A percentile compares a stretch with the other conserved stretches of the same genome.
phyloP scores from a whole-genome alignment of 2,888 invertebrate species.

The Epistrophella euchroma region DNA sequence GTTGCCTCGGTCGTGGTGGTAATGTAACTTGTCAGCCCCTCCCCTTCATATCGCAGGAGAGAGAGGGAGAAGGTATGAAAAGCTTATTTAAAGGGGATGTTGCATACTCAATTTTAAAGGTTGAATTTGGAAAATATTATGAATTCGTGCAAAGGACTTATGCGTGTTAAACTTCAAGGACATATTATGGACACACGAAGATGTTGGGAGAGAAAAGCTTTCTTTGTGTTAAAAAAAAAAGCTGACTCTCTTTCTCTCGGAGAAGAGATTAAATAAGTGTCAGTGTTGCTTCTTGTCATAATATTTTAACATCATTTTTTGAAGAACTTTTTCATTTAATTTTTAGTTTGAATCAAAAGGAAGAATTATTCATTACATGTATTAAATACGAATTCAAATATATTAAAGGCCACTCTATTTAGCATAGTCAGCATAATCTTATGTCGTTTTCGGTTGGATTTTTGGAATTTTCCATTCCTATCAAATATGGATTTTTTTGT shows the following conservation, averaged over 20 bases:
- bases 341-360: too few species aligned
- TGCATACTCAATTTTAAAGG: constrained; percentile 41
- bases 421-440: too few species aligned
- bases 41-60: neutral
- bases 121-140: constrained; percentile 21
- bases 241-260: constrained; percentile 18
- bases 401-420: too few species aligned
- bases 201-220: constrained; percentile 48
- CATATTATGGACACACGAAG: constrained; percentile 29
- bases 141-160: constrained; percentile 41
- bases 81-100: constrained; percentile 67
- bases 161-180: constrained; percentile 61
- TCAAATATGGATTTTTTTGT: too few species aligned
- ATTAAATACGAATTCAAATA: too few species aligned
- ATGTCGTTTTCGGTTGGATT: too few species aligned
- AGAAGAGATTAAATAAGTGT: neutral
- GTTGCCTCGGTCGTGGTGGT: constrained; percentile 61
- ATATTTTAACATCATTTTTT: neutral
- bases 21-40: constrained; percentile 36
- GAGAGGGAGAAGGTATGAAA: neutral
- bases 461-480: too few species aligned
- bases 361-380: too few species aligned
- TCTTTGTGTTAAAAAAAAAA: constrained; percentile 1
- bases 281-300: constrained; percentile 12
- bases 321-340: too few species aligned